Conservation (phyloP, 2,888 invertebrate genomes). For the Aporophyla lueneburgensis region DNA sequence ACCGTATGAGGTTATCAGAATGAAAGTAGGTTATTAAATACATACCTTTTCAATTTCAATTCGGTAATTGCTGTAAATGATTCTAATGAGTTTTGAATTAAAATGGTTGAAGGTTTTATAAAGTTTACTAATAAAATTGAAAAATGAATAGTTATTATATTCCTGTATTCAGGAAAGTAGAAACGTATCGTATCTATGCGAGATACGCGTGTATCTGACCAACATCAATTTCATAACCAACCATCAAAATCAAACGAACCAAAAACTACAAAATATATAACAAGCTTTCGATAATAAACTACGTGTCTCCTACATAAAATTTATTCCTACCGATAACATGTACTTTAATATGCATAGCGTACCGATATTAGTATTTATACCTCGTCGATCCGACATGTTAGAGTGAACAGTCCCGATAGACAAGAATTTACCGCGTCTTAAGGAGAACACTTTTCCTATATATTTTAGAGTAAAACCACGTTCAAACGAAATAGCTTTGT, state of each 20-base stretch:
- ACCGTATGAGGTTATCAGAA: constrained; percentile 5
- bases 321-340: constrained; percentile 40
- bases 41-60: constrained; percentile 7
- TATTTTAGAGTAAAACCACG: constrained; percentile 49
- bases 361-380: constrained; percentile 61
- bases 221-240: constrained; percentile 1
- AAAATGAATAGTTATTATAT: neutral
- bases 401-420: constrained; percentile 65
- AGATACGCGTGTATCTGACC: neutral
- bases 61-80: neutral
- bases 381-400: constrained; percentile 59
- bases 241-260: neutral
- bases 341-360: constrained; percentile 53
- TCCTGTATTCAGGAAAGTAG: neutral
- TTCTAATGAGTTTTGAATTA: neutral
- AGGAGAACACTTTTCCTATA: constrained; percentile 54
- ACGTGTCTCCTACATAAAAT: constrained; percentile 44
- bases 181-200: neutral
- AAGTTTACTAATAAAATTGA: neutral
- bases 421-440: constrained; percentile 67
- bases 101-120: neutral
- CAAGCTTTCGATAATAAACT: constrained; percentile 37
- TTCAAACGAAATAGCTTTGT: constrained; percentile 51
- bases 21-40: neutral
- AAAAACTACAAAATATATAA: constrained; percentile 50